Evolutionary conservation across 2,888 invertebrate genomes (phyloP).

Genomic region (Acleris emargana): DNA sequence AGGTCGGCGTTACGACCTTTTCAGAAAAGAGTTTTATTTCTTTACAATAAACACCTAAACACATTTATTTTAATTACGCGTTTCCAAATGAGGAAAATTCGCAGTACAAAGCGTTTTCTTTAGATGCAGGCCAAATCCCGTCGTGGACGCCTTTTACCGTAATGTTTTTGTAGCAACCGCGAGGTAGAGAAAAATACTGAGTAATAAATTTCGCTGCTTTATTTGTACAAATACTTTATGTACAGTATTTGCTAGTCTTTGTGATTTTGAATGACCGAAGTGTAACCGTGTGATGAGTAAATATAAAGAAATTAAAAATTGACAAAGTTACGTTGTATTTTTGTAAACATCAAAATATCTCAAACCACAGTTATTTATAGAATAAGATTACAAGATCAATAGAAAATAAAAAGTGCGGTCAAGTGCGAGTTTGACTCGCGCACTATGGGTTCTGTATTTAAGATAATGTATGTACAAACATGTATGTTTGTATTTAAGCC

Average conservation of each 20-base stretch:
- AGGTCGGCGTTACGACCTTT: constrained; percentile 77
- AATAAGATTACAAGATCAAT: too few relatives aligned
- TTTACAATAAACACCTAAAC: constrained; percentile 73
- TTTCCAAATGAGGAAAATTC: constrained; percentile 35
- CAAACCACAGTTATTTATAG: too few relatives aligned
- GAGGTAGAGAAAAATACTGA: neutral
- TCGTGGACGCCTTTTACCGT: constrained; percentile 9
- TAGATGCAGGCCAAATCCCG: constrained; percentile 15
- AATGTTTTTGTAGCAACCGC: constrained; percentile 16
- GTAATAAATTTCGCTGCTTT: constrained; percentile 5
- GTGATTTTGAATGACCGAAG: neutral
- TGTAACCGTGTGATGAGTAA: too few relatives aligned
- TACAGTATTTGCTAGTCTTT: neutral
- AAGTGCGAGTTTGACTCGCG: too few relatives aligned
- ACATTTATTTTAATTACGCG: constrained; percentile 72
- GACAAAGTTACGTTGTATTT: too few relatives aligned
- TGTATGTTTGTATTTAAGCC: too few relatives aligned
- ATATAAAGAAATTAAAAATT: too few relatives aligned
- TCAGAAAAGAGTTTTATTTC: constrained; percentile 74
- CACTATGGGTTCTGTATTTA: too few relatives aligned
- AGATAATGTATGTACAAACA: too few relatives aligned
- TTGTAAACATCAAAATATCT: too few relatives aligned
- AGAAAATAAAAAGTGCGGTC: too few relatives aligned
- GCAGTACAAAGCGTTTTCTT: constrained; percentile 24
- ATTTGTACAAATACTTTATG: constrained; percentile 1